Evolutionary conservation across 2,888 invertebrate genomes (phyloP), one percentile per base, ranked within the genome.

Genomic region (Zygothrica quintamaculata): DNA sequence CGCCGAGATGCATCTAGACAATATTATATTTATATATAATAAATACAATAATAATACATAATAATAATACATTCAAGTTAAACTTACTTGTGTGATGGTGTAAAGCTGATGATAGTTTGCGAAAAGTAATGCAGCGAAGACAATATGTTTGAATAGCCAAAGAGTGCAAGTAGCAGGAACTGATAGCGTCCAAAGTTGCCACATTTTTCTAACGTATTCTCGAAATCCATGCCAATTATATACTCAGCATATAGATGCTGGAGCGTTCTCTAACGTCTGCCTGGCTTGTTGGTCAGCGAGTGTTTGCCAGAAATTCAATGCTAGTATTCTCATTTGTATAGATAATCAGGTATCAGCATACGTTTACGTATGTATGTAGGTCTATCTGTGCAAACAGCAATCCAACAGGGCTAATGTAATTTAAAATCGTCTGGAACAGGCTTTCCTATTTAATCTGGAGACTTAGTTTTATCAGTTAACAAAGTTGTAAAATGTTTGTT

Each of bases 61-160:
- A 12, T 16, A 6, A 7, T 8, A 8, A 18, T 16, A 15, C 0
- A 2, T 13, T 6, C 8, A 16, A 12, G 3, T 4, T 34, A 5
- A n/a, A 31, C 3, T 13, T 25, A 92, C 90, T 88, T 91, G 77
- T 92, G 91, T 2, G 91, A 88, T 0, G 93, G 93, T 9, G 92
- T 90, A 15, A 93, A 90, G 69, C 92, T 92, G 39, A 93, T 93
- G 65, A 93, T 92, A 1, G 93, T 93, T 87, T 93, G 93, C 6
- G 93, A 92, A 77, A 93, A 93, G 82, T 93, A 93, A 76, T 93
- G 93, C 82, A 92, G 91, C 0, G 92, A 92, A 0, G 93, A 92
- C 39, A 93, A 77, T 1, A 93, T 81, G 77, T 93, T 93, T 26
- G 93, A 91, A 15, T 92, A 80, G 52, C 92, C 92, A 78, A 92